Evolutionary conservation across 2,888 invertebrate genomes (phyloP).

Genomic region (Mamestra brassicae): DNA sequence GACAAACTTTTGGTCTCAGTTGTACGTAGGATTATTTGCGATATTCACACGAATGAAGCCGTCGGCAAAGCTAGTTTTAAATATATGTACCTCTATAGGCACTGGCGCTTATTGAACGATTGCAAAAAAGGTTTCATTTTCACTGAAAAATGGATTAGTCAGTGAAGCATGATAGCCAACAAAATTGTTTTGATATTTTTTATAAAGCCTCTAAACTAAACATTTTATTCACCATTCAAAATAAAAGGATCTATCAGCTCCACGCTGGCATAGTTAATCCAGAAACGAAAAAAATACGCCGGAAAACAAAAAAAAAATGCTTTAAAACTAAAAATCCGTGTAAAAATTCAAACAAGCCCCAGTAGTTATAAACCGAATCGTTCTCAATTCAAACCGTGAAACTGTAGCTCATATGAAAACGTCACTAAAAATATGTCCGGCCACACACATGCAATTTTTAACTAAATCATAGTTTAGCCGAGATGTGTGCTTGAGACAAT

Average conservation of each 20-base stretch:
- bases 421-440: conserved; percentile 21
- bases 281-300: conserved; percentile 7
- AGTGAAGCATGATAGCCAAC: background rate
- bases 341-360: conserved; percentile 15
- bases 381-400: conserved; percentile 37
- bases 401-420: conserved; percentile 31
- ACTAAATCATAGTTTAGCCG: too few relatives aligned
- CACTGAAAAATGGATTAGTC: background rate
- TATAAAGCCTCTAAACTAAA: background rate
- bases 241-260: conserved; percentile 2
- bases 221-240: background rate
- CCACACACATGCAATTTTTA: too few relatives aligned
- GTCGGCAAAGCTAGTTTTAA: background rate
- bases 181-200: background rate
- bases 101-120: background rate
- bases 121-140: background rate
- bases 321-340: background rate
- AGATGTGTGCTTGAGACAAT: too few relatives aligned
- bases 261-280: background rate
- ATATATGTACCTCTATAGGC: background rate
- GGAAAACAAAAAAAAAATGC: background rate
- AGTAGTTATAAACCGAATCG: background rate
- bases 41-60: background rate
- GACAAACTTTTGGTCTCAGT: background rate
- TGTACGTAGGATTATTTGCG: too few relatives aligned